These are phyloP conservation scores for Microplitis mediator DNA, from an alignment of 1,140 invertebrate genomes.

Conservation along the genomic window DNA sequence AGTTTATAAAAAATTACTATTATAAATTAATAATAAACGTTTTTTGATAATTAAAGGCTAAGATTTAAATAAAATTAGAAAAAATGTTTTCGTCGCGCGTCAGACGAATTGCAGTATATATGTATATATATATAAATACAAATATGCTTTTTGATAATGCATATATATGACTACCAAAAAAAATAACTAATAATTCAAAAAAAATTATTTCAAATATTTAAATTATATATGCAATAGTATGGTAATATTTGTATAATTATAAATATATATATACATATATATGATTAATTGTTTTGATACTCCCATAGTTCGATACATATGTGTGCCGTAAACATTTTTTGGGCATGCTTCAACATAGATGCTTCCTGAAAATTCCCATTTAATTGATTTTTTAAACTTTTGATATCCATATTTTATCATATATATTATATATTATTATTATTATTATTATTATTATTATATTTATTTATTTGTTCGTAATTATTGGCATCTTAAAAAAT, in stretches of 20 bases:
- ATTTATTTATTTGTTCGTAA: constrained; percentile 23
- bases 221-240: too few relatives aligned
- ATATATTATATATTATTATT: neutral
- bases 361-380: constrained; percentile 50
- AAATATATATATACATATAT: constrained; percentile 1
- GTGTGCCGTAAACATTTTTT: constrained; percentile 59
- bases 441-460: neutral
- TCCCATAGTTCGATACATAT: constrained; percentile 37
- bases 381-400: constrained; percentile 43
- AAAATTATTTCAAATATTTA: too few relatives aligned
- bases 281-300: neutral
- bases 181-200: too few relatives aligned
- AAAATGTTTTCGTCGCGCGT: constrained; percentile 17
- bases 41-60: constrained; percentile 12
- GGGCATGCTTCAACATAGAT: constrained; percentile 60
- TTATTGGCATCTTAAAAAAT: constrained; percentile 62
- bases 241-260: constrained; percentile 4
- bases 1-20: neutral
- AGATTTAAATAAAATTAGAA: constrained; percentile 19
- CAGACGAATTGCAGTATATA: constrained; percentile 19
- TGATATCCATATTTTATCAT: constrained; percentile 27
- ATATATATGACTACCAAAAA: too few relatives aligned
- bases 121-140: neutral
- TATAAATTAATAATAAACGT: neutral
- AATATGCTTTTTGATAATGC: neutral